Base-by-base conservation (phyloP, 2,113 vertebrate genomes). In the Apteryx owenii region DNA sequence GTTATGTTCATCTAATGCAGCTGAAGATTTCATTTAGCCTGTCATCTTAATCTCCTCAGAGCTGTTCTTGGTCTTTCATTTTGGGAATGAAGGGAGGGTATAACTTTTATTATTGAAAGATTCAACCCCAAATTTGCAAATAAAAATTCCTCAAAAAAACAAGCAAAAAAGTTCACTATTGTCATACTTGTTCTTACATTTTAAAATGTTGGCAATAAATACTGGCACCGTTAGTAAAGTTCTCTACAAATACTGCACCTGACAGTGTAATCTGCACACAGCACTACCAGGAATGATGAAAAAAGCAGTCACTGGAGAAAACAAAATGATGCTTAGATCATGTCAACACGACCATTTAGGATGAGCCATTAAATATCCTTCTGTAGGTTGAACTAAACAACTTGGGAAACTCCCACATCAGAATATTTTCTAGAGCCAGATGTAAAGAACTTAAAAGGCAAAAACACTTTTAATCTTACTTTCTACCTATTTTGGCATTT, bases 361-460 rank as follows among this genome's bases (percentile, higher is more conserved):
- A 86, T 53, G 48, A 84, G 60, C 72, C 80, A 94, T 95, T 95
- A 92, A 78, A 53, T 3, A 66, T 79, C 48, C 46, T 86, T 81
- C 42, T 84, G 38, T 56, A 88, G 51, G 50, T 83, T 95, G 68
- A 91, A 46, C 50, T 81, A 70, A 91, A 94, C 42, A 64, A 31
- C 42, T 61, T 86, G 69, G 56, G 76, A 93, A 96, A 89, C 38
- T 60, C 31, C 2, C 1, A 33, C 56, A 94, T 75, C 60, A 90
- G 83, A 94, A 84, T 70, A 90, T 66, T 94, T 81, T 90, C 87
- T 72, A 85, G 38, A 90, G 70, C 26, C 68, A 96, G 79, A 96
- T 51, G 42, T 84, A 84, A 81, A 26, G 42, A 83, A 68, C 12
- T 66, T 64, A 70, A 56, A 79, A 75, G 36, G 0, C 5, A 29